Evolutionary conservation across 1,140 invertebrate species (phyloP).

Genomic region (Melanaphis sacchari): DNA sequence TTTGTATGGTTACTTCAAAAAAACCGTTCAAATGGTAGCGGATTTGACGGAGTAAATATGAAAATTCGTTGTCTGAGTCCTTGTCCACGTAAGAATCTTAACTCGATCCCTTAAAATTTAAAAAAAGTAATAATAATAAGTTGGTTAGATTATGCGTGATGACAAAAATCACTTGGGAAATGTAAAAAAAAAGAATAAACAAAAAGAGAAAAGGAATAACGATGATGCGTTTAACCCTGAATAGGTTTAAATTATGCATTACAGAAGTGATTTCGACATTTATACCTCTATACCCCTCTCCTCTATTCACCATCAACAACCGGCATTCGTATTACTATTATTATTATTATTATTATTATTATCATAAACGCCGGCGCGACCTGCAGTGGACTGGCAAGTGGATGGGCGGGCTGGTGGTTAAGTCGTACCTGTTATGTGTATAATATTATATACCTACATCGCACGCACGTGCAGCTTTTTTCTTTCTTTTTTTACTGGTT

Average conservation of each 20-base stretch:
- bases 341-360: background rate
- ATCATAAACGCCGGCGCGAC: background rate
- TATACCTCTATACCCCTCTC: background rate
- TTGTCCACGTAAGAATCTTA: background rate
- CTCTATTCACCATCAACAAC: background rate
- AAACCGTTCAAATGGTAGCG: background rate
- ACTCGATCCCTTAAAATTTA: background rate
- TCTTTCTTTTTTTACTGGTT: background rate
- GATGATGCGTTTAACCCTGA: background rate
- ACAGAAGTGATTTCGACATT: constrained; percentile 29
- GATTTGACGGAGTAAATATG: background rate
- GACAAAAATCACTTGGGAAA: background rate
- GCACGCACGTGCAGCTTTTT: constrained; percentile 16
- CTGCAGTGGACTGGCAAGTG: background rate
- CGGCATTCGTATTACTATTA: background rate
- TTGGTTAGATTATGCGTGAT: too few relatives aligned
- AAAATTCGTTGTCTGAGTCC: background rate
- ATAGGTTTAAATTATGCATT: constrained; percentile 16
- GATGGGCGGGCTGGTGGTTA: background rate
- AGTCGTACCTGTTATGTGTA: background rate
- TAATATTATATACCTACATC: background rate
- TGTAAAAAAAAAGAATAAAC: background rate
- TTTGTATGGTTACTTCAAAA: background rate
- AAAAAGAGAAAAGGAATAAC: constrained; percentile 3
- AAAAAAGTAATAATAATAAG: too few relatives aligned